These are phyloP conservation scores for Rhabdornis inornatus DNA, from an alignment of 2,113 vertebrate genomes.

Conservation along the genomic window DNA sequence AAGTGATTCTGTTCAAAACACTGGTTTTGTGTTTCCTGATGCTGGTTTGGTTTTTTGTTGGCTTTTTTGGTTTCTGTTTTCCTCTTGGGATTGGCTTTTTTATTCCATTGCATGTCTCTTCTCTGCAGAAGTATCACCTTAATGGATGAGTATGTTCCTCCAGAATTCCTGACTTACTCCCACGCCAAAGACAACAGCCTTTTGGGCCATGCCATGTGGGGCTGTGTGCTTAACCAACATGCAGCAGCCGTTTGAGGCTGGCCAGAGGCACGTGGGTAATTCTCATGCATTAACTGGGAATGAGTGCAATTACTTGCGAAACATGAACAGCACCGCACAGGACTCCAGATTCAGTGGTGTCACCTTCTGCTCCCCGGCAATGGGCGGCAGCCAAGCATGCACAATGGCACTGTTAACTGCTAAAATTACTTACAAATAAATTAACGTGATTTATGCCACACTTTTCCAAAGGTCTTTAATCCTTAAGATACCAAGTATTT, in stretches of 20 bases:
- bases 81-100: not conserved
- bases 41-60: not conserved
- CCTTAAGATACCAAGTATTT: not conserved
- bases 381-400: slow-evolving; percentile 43
- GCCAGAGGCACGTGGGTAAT: not conserved
- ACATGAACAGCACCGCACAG: not conserved
- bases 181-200: not conserved
- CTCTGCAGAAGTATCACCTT: not conserved
- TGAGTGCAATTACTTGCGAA: slow-evolving; percentile 12
- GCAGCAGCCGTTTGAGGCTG: not conserved
- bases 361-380: not conserved
- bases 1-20: not conserved
- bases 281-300: slow-evolving; percentile 1
- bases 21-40: not conserved
- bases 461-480: not conserved
- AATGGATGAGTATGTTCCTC: not conserved
- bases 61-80: not conserved
- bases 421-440: not conserved
- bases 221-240: not conserved
- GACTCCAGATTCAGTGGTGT: not conserved
- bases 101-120: not conserved
- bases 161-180: not conserved
- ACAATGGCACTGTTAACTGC: not conserved
- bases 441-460: not conserved
- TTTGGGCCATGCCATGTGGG: not conserved